These are phyloP conservation scores for Xerus inauris DNA, from an alignment of 2,113 vertebrate genomes.

Conservation along the genomic window DNA sequence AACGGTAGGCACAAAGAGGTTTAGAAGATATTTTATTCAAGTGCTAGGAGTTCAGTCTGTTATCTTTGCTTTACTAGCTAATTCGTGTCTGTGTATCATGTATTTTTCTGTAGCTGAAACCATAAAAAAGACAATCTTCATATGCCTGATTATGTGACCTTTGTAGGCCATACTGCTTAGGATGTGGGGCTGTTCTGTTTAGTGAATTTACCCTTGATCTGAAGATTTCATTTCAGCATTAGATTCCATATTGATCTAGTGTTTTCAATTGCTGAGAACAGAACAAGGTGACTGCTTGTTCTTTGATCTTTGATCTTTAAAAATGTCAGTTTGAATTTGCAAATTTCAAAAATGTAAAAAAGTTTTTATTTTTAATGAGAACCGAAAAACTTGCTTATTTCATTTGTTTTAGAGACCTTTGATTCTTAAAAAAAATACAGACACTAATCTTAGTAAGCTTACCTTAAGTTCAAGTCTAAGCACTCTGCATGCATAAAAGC, in stretches of 20 bases:
- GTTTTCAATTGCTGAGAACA: conserved; percentile 43
- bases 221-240: conserved; percentile 41
- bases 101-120: conserved; percentile 14
- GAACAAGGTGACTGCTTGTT: conserved; percentile 33
- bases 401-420: background rate
- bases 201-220: conserved; percentile 18
- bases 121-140: background rate
- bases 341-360: conserved; percentile 37
- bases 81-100: background rate
- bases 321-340: conserved; percentile 32
- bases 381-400: background rate
- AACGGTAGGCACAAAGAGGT: background rate
- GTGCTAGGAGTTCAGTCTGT: background rate
- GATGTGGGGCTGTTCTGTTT: background rate
- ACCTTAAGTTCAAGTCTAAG: background rate
- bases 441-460: background rate
- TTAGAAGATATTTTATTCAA: background rate
- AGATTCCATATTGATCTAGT: background rate
- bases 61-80: background rate
- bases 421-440: conserved; percentile 6
- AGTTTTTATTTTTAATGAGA: background rate
- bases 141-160: background rate
- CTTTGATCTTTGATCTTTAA: conserved; percentile 46
- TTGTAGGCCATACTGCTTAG: background rate
- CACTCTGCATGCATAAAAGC: background rate